Base-by-base conservation (phyloP, 2,888 invertebrate genomes). In the Clusia tigrina region DNA sequence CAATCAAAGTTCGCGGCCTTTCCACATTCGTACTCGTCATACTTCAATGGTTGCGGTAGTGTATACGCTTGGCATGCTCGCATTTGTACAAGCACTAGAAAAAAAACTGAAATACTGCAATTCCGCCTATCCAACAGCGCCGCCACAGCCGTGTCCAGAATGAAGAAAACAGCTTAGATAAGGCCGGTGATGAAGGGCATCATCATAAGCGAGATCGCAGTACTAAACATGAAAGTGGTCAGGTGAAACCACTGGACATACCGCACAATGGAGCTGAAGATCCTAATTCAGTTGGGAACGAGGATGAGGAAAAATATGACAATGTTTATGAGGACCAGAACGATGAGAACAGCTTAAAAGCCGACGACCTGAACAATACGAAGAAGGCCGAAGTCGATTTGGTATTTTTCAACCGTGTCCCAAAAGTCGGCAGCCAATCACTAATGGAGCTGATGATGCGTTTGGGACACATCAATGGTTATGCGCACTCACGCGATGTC, bases 371-470 rank as follows among this genome's bases (percentile, higher is more conserved):
- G 2, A 82, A 82, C 61, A 82, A 82, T 54, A 82, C 82, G 1
- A 78, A 77, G 58, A 73, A 71, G 5, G 81, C 83, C 9, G 72
- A 82, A 59, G 87, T 88, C 12, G 89, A 94, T 59, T 86, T 93
- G 55, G 82, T 95, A 24, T 91, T 95, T 85, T 95, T 95, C 85
- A 95, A 95, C 83, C 87, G 95, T 18, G 94, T 95, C 38, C 94
- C 95, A 9, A 95, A 95, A 85, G 94, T 94, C 51, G 95, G 95
- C 63, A 93, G 93, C 59, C 94, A 94, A 82, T 92, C 94, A 2
- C 88, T 95, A 74, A 95, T 95, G 94, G 92, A 93, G 78, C 85
- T 95, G 22, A 85, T 95, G 63, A 82, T 89, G 62, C 85, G 91
- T 62, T 84, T 94, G 58, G 89, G 78, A 17, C 72, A 66, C 58